Evolutionary conservation across 2,888 invertebrate species (phyloP), one percentile per base, ranked within the genome.

Genomic region (Drosophila niveifrons): DNA sequence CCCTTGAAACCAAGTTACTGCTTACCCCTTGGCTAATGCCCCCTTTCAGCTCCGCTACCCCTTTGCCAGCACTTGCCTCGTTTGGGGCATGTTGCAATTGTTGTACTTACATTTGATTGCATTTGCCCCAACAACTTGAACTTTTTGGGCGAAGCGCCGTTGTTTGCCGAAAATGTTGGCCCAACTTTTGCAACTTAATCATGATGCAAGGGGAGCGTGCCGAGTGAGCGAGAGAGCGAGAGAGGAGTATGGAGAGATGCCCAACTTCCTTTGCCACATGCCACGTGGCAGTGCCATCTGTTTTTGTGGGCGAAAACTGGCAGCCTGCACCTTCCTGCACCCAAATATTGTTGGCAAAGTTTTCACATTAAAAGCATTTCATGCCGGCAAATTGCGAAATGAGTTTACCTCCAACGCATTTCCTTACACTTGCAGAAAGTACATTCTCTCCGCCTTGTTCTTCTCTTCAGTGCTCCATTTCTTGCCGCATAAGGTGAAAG

Each of bases 321-420:
- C 73, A 47, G 36, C 46, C 55, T 59, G 47, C 72, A 72, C 34
- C 52, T 61, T 65, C 13, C 53, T 52, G 64, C 57, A 57, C 55
- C 58, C 48, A 48, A 56, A 72, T 76, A 72, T 76, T 61, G 61
- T 57, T 73, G 56, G 41, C 55, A 78, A 83, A 83, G 82, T 83
- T 83, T 83, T 88, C 82, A 75, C 83, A 83, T 83, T 83, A 83
- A 83, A 82, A 88, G 66, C 87, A 61, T 88, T 83, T 86, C 89
- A 74, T 53, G 80, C 77, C 71, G 61, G 67, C 67, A 87, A 86
- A 83, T 87, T 83, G 75, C 66, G 69, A 78, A 78, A 80, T 77
- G 80, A 62, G 77, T 76, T 80, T 65, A 57, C 50, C 70, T 44
- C 55, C 57, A 57, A 59, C 75, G 79, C 79, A 75, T 62, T 78